phyloP scores from a whole-genome alignment of 2,113 vertebrate species.

The Drymodes brunneopygia region DNA sequence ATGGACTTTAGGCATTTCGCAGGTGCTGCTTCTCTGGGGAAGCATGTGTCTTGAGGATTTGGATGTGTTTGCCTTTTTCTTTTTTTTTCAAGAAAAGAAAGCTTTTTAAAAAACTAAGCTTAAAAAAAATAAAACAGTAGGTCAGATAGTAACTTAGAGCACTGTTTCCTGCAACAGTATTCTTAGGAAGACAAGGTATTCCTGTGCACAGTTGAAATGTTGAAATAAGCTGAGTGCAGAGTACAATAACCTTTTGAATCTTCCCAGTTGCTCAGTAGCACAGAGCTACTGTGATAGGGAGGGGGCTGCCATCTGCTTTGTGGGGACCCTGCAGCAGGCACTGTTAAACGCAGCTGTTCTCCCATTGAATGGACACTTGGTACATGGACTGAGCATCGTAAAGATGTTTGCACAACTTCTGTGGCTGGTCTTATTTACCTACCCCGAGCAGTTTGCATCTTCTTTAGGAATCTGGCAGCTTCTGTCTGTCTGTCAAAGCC shows the following conservation, averaged over 20 bases:
- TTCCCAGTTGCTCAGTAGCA: background rate
- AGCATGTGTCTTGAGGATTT: accelerated
- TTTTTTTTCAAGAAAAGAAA: background rate
- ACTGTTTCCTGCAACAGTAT: background rate
- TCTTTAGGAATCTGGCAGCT: background rate
- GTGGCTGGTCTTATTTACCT: background rate
- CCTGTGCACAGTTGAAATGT: background rate
- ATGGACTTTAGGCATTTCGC: background rate
- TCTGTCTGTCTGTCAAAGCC: accelerated
- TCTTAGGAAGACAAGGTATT: background rate
- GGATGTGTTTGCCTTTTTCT: background rate
- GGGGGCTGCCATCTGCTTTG: background rate
- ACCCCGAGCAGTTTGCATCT: background rate
- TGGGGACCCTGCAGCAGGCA: background rate
- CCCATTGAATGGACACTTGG: background rate
- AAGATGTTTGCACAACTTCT: background rate
- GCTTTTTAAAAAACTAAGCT: background rate
- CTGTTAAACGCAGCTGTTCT: background rate
- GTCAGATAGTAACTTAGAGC: background rate
- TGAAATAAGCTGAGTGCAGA: background rate
- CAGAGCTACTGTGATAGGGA: background rate
- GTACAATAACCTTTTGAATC: background rate
- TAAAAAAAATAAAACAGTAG: background rate
- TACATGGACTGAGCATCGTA: accelerated
- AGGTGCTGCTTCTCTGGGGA: background rate